phyloP scores from a whole-genome alignment of 2,113 vertebrate genomes.

The Cebus imitator region DNA sequence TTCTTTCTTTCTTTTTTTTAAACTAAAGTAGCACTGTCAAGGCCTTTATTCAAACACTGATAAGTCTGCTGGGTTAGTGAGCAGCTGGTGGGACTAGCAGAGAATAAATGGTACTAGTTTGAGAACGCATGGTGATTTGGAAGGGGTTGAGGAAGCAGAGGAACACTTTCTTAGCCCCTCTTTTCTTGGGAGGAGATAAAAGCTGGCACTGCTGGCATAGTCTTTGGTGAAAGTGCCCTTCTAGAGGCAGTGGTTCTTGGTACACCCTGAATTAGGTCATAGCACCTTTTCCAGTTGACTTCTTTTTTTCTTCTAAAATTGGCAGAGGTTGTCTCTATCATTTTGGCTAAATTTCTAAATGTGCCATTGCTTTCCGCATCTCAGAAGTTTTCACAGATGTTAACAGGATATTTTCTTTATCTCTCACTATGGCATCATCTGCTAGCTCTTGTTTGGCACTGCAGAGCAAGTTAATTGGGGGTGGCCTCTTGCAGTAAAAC shows the following conservation, averaged over 20 bases:
- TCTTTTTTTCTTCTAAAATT: not conserved
- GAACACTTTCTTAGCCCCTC: not conserved
- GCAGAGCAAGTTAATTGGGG: not conserved
- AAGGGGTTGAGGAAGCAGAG: not conserved
- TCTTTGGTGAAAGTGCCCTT: not conserved
- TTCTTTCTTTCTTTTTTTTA: not conserved
- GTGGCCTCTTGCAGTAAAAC: not conserved
- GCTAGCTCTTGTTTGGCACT: not conserved
- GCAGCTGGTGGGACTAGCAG: not conserved
- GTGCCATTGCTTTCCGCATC: not conserved
- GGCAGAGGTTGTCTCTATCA: not conserved
- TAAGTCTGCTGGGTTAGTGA: not conserved
- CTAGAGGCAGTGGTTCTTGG: not conserved
- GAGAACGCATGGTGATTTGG: rapidly evolving
- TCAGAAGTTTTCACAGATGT: not conserved
- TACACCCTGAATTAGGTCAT: not conserved
- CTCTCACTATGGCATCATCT: not conserved
- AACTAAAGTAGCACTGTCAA: not conserved
- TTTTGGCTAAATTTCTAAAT: not conserved
- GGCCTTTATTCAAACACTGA: not conserved
- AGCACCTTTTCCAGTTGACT: not conserved
- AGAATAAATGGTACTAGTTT: not conserved
- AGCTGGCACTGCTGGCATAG: not conserved
- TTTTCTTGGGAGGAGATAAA: not conserved
- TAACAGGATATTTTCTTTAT: not conserved